Conservation (phyloP, 2,113 vertebrate genomes). For the Austrofundulus limnaeus region DNA sequence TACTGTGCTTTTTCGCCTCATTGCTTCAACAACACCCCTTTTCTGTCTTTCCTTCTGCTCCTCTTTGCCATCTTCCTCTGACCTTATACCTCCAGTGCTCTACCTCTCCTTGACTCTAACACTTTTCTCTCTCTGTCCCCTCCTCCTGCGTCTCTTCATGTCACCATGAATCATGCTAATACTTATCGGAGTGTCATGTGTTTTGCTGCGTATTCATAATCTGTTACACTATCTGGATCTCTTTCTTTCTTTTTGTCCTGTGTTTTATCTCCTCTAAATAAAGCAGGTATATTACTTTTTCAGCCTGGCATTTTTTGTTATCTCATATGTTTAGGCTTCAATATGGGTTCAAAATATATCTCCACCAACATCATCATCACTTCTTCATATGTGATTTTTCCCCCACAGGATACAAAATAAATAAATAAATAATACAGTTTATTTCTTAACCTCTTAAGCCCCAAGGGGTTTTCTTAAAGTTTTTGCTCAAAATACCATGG, state of each 20-base stretch:
- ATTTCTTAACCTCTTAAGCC: no score
- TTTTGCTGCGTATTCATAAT: conserved; percentile 50
- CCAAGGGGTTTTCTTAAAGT: no score
- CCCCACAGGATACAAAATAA: no score
- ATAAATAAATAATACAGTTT: no score
- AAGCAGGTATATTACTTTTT: conserved; percentile 45
- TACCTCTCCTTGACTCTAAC: conserved; percentile 54
- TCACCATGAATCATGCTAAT: conserved; percentile 37
- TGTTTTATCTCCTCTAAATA: conserved; percentile 51
- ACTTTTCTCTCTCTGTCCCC: conserved; percentile 26
- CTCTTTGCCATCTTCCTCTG: conserved; percentile 19
- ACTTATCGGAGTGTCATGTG: conserved; percentile 57
- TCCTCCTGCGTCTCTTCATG: conserved; percentile 23
- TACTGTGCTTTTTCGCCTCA: conserved; percentile 68
- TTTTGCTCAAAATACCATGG: no score
- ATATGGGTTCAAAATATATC: background rate
- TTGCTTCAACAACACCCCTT: conserved; percentile 46
- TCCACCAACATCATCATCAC: background rate
- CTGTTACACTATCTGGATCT: conserved; percentile 20
- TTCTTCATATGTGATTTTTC: no score
- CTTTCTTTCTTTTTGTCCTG: conserved; percentile 22
- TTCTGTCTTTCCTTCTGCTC: background rate
- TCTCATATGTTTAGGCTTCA: conserved; percentile 13
- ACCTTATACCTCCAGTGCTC: conserved; percentile 18
- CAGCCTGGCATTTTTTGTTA: conserved; percentile 9